Base-by-base conservation (phyloP, 1,140 invertebrate species). In the Glomeris maerens region DNA sequence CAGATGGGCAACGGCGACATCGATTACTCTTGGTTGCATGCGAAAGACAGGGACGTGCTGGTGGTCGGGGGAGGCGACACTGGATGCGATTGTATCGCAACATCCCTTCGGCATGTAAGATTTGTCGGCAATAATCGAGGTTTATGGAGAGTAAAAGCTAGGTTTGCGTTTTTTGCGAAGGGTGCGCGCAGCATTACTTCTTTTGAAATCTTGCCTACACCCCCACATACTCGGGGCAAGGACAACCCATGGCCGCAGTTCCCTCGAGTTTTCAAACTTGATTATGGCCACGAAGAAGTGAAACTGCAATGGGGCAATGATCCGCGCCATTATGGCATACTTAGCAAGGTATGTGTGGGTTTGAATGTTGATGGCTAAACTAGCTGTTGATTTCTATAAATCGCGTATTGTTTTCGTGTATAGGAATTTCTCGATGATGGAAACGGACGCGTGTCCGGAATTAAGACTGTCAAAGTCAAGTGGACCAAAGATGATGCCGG, bases 201-300 rank as follows among this genome's bases (percentile, higher is more conserved):
- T 5, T 98, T 98, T 72, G 95, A 99, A 74, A 98, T 98, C 60
- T 70, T 98, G 39, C 93, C 94, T 0, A 78, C 89, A 61, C 95
- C 95, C 22, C 84, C 90, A 36, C 70, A 73, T 13, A 73, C 72
- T 23, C 74, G 95, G 26, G 79, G 79, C 7, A 69, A 72, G 13
- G 87, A 91, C 64, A 97, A 97, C 69, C 95, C 95, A 3, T 98
- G 95, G 95, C 95, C 95, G 2, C 91, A 96, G 60, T 98, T 85
- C 79, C 94, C 95, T 0, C 76, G 87, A 62, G 82, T 98, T 4
- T 96, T 97, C 72, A 83, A 92, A 58, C 82, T 97, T 2, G 95
- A 99, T 67, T 99, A 99, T 64, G 95, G 95, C 0, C 95, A 98
- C 62, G 94, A 98, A 63, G 95, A 98, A 72, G 90, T 94, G 1